phyloP scores from a whole-genome alignment of 2,113 vertebrate species.

The Oryctolagus cuniculus region mOryCun1.1 NC_091447.1:63260001-63260500 shows the following conservation, averaged over 20 bases:
- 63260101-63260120: constrained; percentile 67
- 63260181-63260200: background rate
- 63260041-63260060: constrained; percentile 49
- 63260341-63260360: background rate
- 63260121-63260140: background rate
- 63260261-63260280: no score
- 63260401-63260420: background rate
- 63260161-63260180: background rate
- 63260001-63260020: constrained; percentile 37
- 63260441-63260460: constrained; percentile 22
- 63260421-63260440: background rate
- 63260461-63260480: background rate
- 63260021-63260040: constrained; percentile 51
- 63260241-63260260: no score
- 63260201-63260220: no score
- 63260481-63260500: background rate
- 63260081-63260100: background rate
- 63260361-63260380: background rate
- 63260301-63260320: constrained; percentile 26
- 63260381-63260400: constrained; percentile 32
- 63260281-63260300: background rate
- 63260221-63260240: no score
- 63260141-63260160: background rate
- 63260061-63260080: background rate
- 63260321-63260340: background rate